phyloP scores from a whole-genome alignment of 2,113 vertebrate genomes.

The Oreocharis arfaki region DNA sequence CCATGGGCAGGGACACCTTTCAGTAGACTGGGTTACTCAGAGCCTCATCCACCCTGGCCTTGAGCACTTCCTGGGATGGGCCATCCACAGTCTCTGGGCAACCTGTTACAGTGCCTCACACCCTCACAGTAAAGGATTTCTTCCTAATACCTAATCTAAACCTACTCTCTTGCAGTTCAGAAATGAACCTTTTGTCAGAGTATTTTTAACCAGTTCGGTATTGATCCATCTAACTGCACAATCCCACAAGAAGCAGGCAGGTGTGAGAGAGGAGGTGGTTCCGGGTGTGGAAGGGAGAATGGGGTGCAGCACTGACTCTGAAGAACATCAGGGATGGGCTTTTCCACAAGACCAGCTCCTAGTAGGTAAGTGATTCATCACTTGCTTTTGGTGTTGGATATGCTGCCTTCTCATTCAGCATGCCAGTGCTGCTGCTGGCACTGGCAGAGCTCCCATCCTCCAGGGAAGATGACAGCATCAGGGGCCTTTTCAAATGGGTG shows the following conservation, averaged over 20 bases:
- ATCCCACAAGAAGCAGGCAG: background rate
- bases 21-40: background rate
- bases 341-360: background rate
- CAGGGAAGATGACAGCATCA: rapidly evolving
- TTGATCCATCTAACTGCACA: background rate
- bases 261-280: background rate
- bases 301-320: background rate
- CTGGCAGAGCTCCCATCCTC: background rate
- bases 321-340: background rate
- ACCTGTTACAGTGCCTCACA: background rate
- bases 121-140: background rate
- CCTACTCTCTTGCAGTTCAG: background rate
- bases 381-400: background rate
- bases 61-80: background rate
- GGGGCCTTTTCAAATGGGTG: background rate
- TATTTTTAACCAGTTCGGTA: background rate
- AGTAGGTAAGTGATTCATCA: background rate
- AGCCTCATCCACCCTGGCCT: background rate
- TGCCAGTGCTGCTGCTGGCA: background rate
- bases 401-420: background rate
- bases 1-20: background rate
- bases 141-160: background rate
- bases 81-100: background rate
- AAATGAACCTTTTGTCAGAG: background rate
- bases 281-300: background rate